Evolutionary conservation across 2,888 invertebrate genomes (phyloP).

Genomic region (Ptilodon capucinus): DNA sequence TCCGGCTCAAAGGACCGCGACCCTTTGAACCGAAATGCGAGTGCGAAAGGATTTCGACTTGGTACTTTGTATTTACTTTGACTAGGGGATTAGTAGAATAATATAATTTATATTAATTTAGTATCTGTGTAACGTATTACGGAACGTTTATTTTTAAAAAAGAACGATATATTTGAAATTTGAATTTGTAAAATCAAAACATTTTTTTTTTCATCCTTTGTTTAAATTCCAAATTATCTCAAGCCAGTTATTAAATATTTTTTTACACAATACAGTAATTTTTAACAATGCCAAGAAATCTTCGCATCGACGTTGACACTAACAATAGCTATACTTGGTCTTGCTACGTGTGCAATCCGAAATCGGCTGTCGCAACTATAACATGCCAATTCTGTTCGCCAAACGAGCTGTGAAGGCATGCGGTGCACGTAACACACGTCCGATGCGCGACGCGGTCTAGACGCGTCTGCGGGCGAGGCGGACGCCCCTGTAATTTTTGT

Average conservation of each 20-base stretch:
- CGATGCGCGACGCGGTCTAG: conserved; percentile 37
- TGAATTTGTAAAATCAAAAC: not conserved
- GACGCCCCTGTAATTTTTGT: too few species aligned
- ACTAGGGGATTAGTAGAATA: not conserved
- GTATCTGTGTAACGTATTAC: too few species aligned
- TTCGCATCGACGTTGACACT: conserved; percentile 37
- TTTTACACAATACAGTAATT: not conserved
- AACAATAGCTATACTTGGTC: conserved; percentile 55
- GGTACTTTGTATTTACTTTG: not conserved
- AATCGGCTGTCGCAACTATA: conserved; percentile 51
- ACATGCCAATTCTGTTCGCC: conserved; percentile 53
- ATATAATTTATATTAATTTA: too few species aligned
- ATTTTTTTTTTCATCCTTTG: too few species aligned
- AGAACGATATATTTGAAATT: not conserved
- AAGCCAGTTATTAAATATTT: too few species aligned
- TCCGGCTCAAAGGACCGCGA: conserved; percentile 7
- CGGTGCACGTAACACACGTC: conserved; percentile 59
- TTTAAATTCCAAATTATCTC: too few species aligned
- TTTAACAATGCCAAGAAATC: conserved; percentile 38
- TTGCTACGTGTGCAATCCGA: conserved; percentile 59
- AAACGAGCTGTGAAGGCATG: conserved; percentile 58
- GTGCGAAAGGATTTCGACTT: not conserved
- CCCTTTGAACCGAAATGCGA: not conserved
- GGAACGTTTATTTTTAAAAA: too few species aligned
- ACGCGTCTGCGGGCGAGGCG: conserved; percentile 31